Base-by-base conservation (phyloP, 2,113 vertebrate genomes). In the Tyrannus savana region DNA sequence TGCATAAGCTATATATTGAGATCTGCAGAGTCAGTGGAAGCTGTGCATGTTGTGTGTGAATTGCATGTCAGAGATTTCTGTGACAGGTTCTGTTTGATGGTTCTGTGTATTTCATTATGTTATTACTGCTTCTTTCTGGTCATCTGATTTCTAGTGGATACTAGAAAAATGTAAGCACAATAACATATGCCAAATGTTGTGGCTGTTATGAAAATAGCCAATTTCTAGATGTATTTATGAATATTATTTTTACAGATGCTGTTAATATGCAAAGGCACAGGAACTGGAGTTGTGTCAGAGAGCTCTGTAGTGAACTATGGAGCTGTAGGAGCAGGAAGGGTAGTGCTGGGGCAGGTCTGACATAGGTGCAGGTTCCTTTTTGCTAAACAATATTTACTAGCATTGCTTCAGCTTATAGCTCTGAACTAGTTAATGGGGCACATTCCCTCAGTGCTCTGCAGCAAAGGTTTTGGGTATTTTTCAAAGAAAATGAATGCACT, bases 401-500 rank as follows among this genome's bases (percentile, higher is more conserved):
- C 52, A 31, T n/a, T 31, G 30, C 60, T 17, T 83, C 12, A 5
- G 66, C 89, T 73, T 82, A 50, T 12, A 89, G 96, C 80, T 94
- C 84, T 84, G 97, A 97, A 93, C 68, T 85, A 94, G 95, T 98
- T 97, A 97, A 97, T 37, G 37, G 77, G 68, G 63, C 86, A 63
- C 85, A 37, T 96, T 95, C 83, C 96, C 84, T 95, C 77, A 90
- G 76, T 87, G 73, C 86, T 93, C 94, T 78, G 10, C 1, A 3
- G 82, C 93, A 91, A 95, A 97, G 96, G 92, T 92, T 97, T 97
- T 72, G 95, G 95, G 80, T 96, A 83, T 96, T 98, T 96, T 97
- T 96, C 93, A 94, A 96, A 95, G 96, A 90, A 98, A 98, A 97
- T 97, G 93, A 97, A 97, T 97, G 97, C 96, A 97, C 96, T 97